phyloP scores from a whole-genome alignment of 2,888 invertebrate species.

The Drosophila flavopinicola region DNA sequence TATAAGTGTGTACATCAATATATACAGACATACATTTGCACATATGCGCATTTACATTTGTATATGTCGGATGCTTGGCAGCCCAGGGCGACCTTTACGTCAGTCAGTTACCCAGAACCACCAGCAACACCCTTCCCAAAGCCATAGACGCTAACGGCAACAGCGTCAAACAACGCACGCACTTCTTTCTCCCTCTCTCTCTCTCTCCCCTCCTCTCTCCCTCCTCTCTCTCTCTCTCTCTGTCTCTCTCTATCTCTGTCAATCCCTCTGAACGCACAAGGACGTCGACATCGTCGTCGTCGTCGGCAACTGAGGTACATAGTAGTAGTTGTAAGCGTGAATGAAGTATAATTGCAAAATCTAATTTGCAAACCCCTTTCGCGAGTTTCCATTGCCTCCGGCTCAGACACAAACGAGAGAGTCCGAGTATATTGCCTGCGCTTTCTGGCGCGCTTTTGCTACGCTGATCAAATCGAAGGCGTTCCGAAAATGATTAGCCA shows the following conservation, averaged over 20 bases:
- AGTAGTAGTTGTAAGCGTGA: slow-evolving; percentile 29
- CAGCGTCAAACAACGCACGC: slow-evolving; percentile 3
- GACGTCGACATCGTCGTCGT: slow-evolving; percentile 36
- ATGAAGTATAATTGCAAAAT: slow-evolving; percentile 54
- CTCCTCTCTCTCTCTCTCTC: slow-evolving; percentile 29
- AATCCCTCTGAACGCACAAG: slow-evolving; percentile 25
- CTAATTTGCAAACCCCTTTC: slow-evolving; percentile 56
- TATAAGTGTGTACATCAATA: not conserved
- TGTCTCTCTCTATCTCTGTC: slow-evolving; percentile 29
- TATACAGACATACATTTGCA: not conserved
- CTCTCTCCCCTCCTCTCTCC: slow-evolving; percentile 28
- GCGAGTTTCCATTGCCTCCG: slow-evolving; percentile 36
- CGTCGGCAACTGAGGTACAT: slow-evolving; percentile 29
- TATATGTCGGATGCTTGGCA: slow-evolving; percentile 26
- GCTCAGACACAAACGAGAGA: slow-evolving; percentile 24
- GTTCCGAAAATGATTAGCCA: slow-evolving; percentile 31
- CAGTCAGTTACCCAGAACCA: slow-evolving; percentile 27
- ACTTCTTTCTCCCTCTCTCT: slow-evolving; percentile 32
- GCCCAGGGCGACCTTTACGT: slow-evolving; percentile 50
- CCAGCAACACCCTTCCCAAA: slow-evolving; percentile 9
- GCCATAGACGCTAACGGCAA: slow-evolving; percentile 17
- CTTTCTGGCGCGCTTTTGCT: slow-evolving; percentile 54
- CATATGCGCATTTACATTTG: slow-evolving; percentile 12
- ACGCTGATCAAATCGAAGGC: slow-evolving; percentile 35
- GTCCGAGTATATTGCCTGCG: slow-evolving; percentile 26